Evolutionary conservation across 64 coral and sea anemone genomes (phyloP), one percentile per base, ranked within the genome.

Genomic region (Cladopsammia gracilis): DNA sequence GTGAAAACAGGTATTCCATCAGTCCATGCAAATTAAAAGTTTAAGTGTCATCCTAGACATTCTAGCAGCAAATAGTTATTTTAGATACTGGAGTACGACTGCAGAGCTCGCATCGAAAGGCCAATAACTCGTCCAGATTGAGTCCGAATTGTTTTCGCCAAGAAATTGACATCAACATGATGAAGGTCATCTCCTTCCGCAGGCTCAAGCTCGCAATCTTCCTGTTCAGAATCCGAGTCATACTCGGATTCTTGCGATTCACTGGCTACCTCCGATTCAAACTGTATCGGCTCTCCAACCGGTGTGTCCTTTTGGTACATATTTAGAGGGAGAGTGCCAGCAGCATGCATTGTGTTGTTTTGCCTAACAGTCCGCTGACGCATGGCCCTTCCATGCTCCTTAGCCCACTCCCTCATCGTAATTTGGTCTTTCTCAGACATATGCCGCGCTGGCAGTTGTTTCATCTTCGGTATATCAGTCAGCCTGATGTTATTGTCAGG

Each of bases 361-460:
- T 95, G 87, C 64, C 78, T 46, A 4, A 95, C 87, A 42, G 78
- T 95, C 22, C 48, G 64, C 86, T 90, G 93, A 42, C 46, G 78
- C 45, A 95, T 79, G 11, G 77, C 93, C 87, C 67, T 75, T 13
- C 93, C 93, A 86, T 95, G 79, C 23, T 95, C 87, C 14, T 85
- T 70, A 2, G 88, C 79, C 78, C 81, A 95, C 86, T 95, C 70
- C 7, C 93, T 60, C 88, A 95, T 95, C 56, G 19, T 10, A 3
- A 9, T 12, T 72, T 90, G 93, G 76, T 90, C 81, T 12, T 8
- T 13, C 85, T 58, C 58, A 64, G 62, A 59, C 87, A 90, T 90
- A 66, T 90, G 15, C 70, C 85, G 74, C 7, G 5, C 4, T 62
- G 86, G 92, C 64, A 82, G 10, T 9, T 7, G 79, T 19, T 24